Evolutionary conservation across 2,888 invertebrate species (phyloP), one percentile per base, ranked within the genome.

Genomic region (Leptinotarsa haldemani): DNA sequence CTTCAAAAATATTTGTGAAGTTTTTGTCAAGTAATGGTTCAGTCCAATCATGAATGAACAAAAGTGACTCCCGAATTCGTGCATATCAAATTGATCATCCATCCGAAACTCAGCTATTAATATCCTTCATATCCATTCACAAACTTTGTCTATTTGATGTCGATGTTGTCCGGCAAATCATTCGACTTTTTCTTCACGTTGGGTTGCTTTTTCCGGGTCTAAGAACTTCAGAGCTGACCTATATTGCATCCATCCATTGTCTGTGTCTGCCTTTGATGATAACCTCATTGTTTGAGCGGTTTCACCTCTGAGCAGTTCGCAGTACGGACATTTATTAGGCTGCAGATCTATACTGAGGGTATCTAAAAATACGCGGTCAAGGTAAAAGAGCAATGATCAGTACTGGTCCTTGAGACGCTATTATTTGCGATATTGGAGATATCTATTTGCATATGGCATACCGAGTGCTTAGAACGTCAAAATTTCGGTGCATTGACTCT

Each of bases 361-460:
- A 47, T 67, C 73, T 75, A 72, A 72, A 72, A 66, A 63, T 72
- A 72, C 48, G 56, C 72, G 69, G 73, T 74, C 76, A 78, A 78
- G 78, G 78, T 77, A 74, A 74, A 77, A 77, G 78, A 77, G 78
- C 78, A 75, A 75, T 68, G 78, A 75, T 78, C 78, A 78, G 77
- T 74, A 72, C 75, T 74, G 70, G 75, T 78, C 78, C 78, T 78
- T 78, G 78, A 78, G 78, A 78, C 78, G 52, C 72, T 71, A 78
- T 78, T 77, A 78, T 73, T 56, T 73, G 68, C 74, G 69, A 77
- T 75, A 76, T 73, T 65, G 40, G 65, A 65, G 65, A 64, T 46
- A 65, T 69, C 56, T 69, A 73, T 73, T 73, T 40, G 64, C 68
- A 63, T 68, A 72, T 50, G 40, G 15, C 61, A 61, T 40, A 18